Evolutionary conservation across 2,113 vertebrate species (phyloP), one percentile per base, ranked within the genome.

Genomic region (Paraplagusia blochii): DNA sequence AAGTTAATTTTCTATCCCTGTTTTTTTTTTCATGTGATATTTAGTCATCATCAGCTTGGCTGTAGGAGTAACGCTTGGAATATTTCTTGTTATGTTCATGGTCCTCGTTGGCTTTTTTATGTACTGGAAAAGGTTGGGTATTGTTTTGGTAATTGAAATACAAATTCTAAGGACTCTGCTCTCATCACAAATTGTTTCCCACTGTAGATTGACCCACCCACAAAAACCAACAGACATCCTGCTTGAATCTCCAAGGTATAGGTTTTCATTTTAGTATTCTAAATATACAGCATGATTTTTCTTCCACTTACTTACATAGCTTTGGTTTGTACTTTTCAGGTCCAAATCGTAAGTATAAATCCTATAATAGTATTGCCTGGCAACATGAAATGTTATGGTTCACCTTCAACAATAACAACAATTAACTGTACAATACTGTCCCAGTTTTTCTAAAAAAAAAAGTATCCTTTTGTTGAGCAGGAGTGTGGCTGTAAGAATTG

Each of bases 51-150:
- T 90, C 69, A 76, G 19, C 8, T 83, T 90, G 56, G 91, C 90
- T 0, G 67, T 93, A 1, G 94, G 88, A 12, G 89, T 64, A 38
- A 81, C 94, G 15, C 57, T 94, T 53, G 92, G 86, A 5, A 56
- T 90, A 12, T 18, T 93, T 67, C 76, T 74, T 9, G 40, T 94
- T 34, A 78, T 90, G 34, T 18, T 85, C 0, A 19, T 90, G 40
- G 11, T 89, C 56, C 85, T 83, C 2, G 14, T 88, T 2, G 58
- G 69, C 19, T 73, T 85, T 11, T 85, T 94, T 66, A 71, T 96
- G 74, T 90, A 92, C 83, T 92, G 92, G 91, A 94, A 63, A 68
- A 94, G 90, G 90, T 92, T 35, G 40, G 52, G 54, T 9, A 29
- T 15, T 2, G 4, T 13, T 9, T 19, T 2, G 19, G 1, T 45